A percentile compares a stretch with the other conserved stretches of the same genome.
Evolutionary conservation across 2,888 invertebrate species (phyloP).

Genomic region (Deilephila elpenor): DNA sequence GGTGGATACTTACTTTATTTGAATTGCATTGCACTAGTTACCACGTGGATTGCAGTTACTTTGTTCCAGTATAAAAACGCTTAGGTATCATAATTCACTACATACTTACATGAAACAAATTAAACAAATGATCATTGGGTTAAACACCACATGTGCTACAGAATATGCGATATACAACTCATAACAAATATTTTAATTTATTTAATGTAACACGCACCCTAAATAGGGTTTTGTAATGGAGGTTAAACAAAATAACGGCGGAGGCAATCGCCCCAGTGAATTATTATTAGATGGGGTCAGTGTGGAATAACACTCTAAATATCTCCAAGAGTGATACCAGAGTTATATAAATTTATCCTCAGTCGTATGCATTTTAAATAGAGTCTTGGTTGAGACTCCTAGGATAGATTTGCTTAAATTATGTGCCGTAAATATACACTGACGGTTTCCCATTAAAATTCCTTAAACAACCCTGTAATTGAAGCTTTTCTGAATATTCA

Average conservation of each 20-base stretch:
- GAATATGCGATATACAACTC: neutral
- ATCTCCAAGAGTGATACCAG: neutral
- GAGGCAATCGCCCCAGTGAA: neutral
- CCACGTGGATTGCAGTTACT: neutral
- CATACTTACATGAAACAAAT: neutral
- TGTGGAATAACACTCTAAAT: neutral
- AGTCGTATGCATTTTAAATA: neutral
- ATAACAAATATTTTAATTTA: slow-evolving; percentile 7
- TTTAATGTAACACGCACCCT: slow-evolving; percentile 22
- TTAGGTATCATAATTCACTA: neutral
- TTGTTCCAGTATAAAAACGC: neutral
- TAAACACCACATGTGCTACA: neutral
- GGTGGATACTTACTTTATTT: too few species aligned
- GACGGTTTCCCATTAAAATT: neutral
- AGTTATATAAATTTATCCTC: neutral
- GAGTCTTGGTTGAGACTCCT: neutral
- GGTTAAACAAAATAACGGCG: slow-evolving; percentile 12
- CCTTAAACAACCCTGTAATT: neutral
- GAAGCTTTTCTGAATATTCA: too few species aligned
- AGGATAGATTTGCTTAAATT: neutral
- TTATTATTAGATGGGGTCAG: neutral
- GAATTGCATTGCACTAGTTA: too few species aligned
- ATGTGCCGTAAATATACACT: neutral
- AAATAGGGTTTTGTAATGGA: neutral
- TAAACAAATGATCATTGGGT: too few species aligned